These are phyloP conservation scores for Gymnoscopelus microlampas DNA, from an alignment of 2,797 vertebrate species.

Conservation along the genomic window DNA sequence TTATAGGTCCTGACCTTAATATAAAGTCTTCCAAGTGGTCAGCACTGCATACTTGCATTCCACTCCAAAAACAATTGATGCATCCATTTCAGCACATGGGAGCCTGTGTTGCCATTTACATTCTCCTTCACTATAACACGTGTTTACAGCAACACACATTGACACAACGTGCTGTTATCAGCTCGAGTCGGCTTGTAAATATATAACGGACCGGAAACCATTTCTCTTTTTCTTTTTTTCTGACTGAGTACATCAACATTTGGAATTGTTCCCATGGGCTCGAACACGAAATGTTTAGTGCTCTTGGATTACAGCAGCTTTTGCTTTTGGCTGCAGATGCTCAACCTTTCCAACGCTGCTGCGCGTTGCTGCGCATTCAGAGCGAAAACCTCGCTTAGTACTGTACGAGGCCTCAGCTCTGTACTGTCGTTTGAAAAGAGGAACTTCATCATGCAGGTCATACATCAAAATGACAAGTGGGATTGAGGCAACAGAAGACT, in stretches of 20 bases:
- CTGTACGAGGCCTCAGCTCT: slow-evolving; percentile 22
- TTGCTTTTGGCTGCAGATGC: slow-evolving; percentile 22
- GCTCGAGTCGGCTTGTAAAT: too few relatives aligned
- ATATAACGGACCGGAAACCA: neutral
- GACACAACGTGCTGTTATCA: too few relatives aligned
- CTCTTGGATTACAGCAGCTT: slow-evolving; percentile 32
- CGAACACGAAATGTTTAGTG: neutral
- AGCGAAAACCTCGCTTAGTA: slow-evolving; percentile 11
- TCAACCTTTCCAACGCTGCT: slow-evolving; percentile 21
- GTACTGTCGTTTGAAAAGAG: slow-evolving; percentile 28
- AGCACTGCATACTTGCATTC: too few relatives aligned
- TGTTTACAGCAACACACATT: too few relatives aligned
- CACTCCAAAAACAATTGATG: too few relatives aligned
- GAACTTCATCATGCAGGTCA: slow-evolving; percentile 43
- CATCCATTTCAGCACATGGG: too few relatives aligned
- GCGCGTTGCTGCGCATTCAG: neutral
- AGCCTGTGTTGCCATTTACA: too few relatives aligned
- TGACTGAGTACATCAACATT: neutral
- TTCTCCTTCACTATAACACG: too few relatives aligned
- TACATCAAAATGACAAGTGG: slow-evolving; percentile 59
- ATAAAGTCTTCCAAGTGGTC: too few relatives aligned
- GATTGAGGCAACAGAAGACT: slow-evolving; percentile 41
- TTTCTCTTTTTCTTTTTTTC: neutral
- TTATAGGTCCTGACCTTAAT: too few relatives aligned
- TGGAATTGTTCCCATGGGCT: neutral